phyloP scores from a whole-genome alignment of 1,140 invertebrate genomes.

The Colletes gigas region DNA sequence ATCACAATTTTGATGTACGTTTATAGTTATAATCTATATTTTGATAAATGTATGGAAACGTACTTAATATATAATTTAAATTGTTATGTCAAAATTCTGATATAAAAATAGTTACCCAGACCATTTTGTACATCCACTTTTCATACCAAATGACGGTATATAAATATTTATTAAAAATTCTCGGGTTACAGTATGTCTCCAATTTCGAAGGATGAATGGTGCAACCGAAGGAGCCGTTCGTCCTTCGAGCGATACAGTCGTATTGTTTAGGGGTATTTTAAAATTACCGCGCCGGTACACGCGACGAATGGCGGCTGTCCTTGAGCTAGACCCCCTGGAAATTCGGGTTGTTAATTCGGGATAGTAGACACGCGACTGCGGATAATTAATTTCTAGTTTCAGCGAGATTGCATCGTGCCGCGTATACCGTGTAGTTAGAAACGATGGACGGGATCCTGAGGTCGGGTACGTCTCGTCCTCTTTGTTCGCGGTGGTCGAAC shows the following conservation, averaged over 20 bases:
- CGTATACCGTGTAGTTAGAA: slow-evolving; percentile 32
- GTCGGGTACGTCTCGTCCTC: slow-evolving; percentile 49
- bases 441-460: slow-evolving; percentile 23
- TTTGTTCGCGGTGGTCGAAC: neutral
- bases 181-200: too few species aligned
- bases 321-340: slow-evolving; percentile 1
- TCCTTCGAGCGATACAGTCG: neutral
- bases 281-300: neutral
- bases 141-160: too few species aligned
- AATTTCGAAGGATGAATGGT: too few species aligned
- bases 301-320: neutral
- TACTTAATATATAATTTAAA: too few species aligned
- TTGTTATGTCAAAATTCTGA: too few species aligned
- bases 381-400: slow-evolving; percentile 61
- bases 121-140: too few species aligned
- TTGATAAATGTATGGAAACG: too few species aligned
- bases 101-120: too few species aligned
- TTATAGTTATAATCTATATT: too few species aligned
- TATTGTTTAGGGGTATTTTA: neutral
- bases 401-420: slow-evolving; percentile 47
- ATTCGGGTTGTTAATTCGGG: slow-evolving; percentile 51
- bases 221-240: neutral
- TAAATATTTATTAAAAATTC: too few species aligned
- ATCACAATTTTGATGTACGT: too few species aligned
- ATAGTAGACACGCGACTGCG: slow-evolving; percentile 44